These are phyloP conservation scores for Onychostoma macrolepis DNA, from an alignment of 2,113 vertebrate genomes.

Conservation along the genomic window DNA sequence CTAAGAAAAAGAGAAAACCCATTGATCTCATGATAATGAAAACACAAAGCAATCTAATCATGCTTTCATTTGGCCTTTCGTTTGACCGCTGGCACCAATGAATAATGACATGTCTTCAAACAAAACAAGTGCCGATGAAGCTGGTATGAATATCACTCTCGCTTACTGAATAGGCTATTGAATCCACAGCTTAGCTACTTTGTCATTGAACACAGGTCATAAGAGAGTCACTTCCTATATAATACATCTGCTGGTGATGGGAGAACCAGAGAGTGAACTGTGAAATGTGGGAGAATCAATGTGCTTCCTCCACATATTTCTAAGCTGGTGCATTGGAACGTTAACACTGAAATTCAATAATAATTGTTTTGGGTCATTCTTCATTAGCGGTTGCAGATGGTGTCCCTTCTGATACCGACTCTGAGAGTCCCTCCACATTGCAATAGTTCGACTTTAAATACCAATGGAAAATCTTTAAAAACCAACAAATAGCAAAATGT, in stretches of 20 bases:
- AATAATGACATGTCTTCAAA: constrained; percentile 56
- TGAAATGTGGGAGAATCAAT: background rate
- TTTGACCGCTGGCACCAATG: constrained; percentile 48
- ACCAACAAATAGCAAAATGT: background rate
- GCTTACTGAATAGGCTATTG: constrained; percentile 37
- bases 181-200: constrained; percentile 34
- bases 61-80: constrained; percentile 46
- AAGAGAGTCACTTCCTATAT: constrained; percentile 36
- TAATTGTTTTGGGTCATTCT: background rate
- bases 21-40: constrained; percentile 50
- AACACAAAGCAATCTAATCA: constrained; percentile 56
- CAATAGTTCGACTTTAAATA: background rate
- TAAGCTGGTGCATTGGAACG: background rate
- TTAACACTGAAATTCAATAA: background rate
- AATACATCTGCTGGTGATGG: constrained; percentile 45
- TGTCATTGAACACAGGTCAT: constrained; percentile 44
- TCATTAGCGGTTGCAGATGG: background rate
- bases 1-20: constrained; percentile 34
- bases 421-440: background rate
- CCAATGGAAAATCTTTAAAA: background rate
- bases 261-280: constrained; percentile 6
- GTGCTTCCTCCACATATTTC: background rate
- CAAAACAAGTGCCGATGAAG: constrained; percentile 48
- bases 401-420: background rate
- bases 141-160: constrained; percentile 45